phyloP scores from a whole-genome alignment of 2,113 vertebrate species.

The Numida meleagris region DNA sequence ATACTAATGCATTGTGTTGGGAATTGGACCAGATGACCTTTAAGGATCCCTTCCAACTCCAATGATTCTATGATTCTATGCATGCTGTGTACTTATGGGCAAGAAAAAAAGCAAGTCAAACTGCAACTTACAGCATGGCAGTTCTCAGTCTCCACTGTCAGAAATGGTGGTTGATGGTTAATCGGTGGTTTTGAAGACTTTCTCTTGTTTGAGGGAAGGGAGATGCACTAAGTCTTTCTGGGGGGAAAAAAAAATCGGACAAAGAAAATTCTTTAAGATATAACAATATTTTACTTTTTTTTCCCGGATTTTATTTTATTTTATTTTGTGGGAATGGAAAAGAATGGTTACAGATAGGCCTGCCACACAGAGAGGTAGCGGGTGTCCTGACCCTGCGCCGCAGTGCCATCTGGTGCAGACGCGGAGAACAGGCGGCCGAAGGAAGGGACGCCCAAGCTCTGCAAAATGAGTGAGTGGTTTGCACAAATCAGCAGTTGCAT shows the following conservation, averaged over 20 bases:
- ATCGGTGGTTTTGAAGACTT: neutral
- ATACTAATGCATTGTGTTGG: neutral
- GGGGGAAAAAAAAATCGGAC: neutral
- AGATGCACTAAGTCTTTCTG: no score
- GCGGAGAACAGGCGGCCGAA: neutral
- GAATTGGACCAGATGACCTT: no score
- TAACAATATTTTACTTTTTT: neutral
- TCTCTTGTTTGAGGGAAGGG: neutral
- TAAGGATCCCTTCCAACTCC: no score
- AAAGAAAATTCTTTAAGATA: neutral
- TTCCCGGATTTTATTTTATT: neutral
- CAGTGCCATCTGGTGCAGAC: slow-evolving; percentile 76
- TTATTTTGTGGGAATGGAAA: neutral
- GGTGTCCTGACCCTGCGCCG: slow-evolving; percentile 18
- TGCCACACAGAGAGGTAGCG: neutral
- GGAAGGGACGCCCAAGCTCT: neutral
- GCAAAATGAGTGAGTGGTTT: accelerated
- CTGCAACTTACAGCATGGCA: neutral
- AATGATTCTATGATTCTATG: no score
- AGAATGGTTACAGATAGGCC: neutral
- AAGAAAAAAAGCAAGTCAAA: neutral
- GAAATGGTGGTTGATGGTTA: neutral
- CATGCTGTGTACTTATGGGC: neutral
- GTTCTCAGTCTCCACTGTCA: neutral
- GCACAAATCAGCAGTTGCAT: neutral